phyloP scores from a whole-genome alignment of 1,140 invertebrate species.

The Drosophila ambigua region DNA sequence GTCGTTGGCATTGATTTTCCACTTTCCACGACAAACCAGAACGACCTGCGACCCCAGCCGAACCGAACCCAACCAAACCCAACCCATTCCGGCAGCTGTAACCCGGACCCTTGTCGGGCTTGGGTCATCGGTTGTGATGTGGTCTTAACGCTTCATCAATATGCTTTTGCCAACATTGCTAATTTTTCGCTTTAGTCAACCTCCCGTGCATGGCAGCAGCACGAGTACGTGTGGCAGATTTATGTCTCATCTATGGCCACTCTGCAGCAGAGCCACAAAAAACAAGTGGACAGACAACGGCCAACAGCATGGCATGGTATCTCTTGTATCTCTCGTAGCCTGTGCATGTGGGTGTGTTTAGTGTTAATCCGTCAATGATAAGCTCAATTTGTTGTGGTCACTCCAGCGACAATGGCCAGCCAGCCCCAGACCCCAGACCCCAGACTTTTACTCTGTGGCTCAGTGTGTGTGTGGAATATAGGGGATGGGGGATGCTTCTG shows the following conservation, averaged over 20 bases:
- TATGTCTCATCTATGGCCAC: conserved; percentile 57
- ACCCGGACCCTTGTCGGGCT: conserved; percentile 7
- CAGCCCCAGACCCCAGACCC: not conserved
- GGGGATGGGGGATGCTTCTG: conserved; percentile 1
- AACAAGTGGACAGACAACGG: conserved; percentile 60
- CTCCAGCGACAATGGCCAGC: conserved; percentile 66
- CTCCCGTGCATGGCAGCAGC: conserved; percentile 17
- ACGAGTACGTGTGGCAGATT: conserved; percentile 73
- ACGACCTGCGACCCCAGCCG: conserved; percentile 29
- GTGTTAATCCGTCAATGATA: conserved; percentile 83
- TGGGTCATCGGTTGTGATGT: conserved; percentile 64
- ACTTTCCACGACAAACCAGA: conserved; percentile 49
- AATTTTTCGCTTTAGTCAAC: conserved; percentile 75
- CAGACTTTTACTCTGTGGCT: conserved; percentile 45
- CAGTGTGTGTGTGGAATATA: conserved; percentile 20
- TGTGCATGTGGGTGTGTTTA: conserved; percentile 66
- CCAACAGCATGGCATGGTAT: conserved; percentile 3
- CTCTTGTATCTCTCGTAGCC: not conserved
- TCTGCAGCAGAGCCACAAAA: conserved; percentile 15
- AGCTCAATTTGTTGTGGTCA: conserved; percentile 82
- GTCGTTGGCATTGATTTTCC: conserved; percentile 79
- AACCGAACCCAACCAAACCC: conserved; percentile 13
- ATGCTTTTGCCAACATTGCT: conserved; percentile 72
- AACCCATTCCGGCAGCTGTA: conserved; percentile 5
- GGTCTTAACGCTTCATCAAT: conserved; percentile 82